phyloP scores from a whole-genome alignment of 1,140 invertebrate genomes.

The Neodiprion virginianus region DNA sequence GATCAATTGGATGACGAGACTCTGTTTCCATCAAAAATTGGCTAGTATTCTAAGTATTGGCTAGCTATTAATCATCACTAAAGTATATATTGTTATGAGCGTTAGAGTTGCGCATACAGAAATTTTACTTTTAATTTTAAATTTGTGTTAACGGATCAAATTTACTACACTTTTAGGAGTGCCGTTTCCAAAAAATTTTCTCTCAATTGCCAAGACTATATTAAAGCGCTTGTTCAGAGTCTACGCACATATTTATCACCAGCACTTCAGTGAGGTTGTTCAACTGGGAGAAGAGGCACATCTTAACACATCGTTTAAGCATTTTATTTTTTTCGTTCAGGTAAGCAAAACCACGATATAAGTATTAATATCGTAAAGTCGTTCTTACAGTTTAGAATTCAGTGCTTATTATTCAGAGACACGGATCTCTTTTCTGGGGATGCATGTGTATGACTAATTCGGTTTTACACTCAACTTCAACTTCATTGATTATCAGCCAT shows the following conservation, averaged over 20 bases:
- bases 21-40: slow-evolving; percentile 99
- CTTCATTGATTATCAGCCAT: too few relatives aligned
- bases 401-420: too few relatives aligned
- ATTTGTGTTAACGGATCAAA: not conserved
- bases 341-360: slow-evolving; percentile 56
- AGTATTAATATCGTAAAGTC: slow-evolving; percentile 14
- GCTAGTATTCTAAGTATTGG: slow-evolving; percentile 59
- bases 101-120: slow-evolving; percentile 8
- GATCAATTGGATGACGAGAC: slow-evolving; percentile 99
- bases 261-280: slow-evolving; percentile 98
- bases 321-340: slow-evolving; percentile 99
- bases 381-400: slow-evolving; percentile 10
- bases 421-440: not conserved
- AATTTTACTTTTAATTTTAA: slow-evolving; percentile 21
- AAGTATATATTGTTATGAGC: not conserved
- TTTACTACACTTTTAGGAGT: slow-evolving; percentile 73
- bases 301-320: slow-evolving; percentile 99
- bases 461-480: slow-evolving; percentile 5
- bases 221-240: slow-evolving; percentile 97
- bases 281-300: slow-evolving; percentile 98
- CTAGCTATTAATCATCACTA: slow-evolving; percentile 6
- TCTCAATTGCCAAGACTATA: slow-evolving; percentile 97
- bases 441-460: not conserved
- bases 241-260: slow-evolving; percentile 99
- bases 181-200: slow-evolving; percentile 98